Evolutionary conservation across 2,113 vertebrate species (phyloP), one percentile per base, ranked within the genome.

Genomic region (Opisthocomus hoazin): DNA sequence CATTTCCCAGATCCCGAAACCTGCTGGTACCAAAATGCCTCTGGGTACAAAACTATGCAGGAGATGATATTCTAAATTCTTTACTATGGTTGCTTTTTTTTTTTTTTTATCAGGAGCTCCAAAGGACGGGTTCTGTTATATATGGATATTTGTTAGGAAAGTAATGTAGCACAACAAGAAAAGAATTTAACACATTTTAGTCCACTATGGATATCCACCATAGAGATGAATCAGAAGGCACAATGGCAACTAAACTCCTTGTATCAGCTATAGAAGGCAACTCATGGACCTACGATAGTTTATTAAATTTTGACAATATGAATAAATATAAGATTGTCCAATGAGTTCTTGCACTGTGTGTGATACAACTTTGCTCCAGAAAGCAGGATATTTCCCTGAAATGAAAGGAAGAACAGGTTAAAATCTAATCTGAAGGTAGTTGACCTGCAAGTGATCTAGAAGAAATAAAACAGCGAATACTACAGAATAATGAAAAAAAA

Each of bases 51-150:
- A 84, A 50, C 3, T 34, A 21, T 27, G 16, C 13, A 63, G 16
- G 11, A 50, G 15, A 19, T 29, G 2, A 11, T 53, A 80, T 13
- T 66, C 17, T 70, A 19, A 79, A 76, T 43, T 39, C 11, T 39
- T 89, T 66, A 5, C 11, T 22, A 19, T n/a, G 0, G 0, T 36
- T 43, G 0, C 0, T 39, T 8, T n/a, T 39, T 45, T 29, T 78
- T 10, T 6, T 45, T 48, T 45, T 54, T 30, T 7, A 8, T 27
- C 6, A 2, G n/a, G 16, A 11, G 2, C 1, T 71, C 32, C 29
- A 26, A 73, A 64, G 7, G 30, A 37, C 8, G 43, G 26, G n/a
- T 32, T 26, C 26, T 76, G 3, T 5, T 54, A 27, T 8, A 56
- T 41, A n/a, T 1, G 2, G 8, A 27, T 56, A 43, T 84, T 65